Base-by-base conservation (phyloP, 2,888 invertebrate species). In the Tiphia femorata region DNA sequence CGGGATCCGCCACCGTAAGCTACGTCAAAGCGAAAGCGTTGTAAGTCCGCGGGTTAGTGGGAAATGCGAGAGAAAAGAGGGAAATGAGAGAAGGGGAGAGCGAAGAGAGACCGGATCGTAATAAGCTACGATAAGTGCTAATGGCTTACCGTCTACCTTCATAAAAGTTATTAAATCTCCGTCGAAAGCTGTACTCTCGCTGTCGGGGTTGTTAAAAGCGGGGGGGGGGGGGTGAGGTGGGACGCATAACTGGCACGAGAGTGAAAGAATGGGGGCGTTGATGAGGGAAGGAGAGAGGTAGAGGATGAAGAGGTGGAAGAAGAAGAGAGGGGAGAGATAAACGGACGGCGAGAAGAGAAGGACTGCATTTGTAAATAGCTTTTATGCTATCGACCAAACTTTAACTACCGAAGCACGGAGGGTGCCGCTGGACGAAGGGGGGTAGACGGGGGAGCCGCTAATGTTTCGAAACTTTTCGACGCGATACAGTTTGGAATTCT, bases 81-180 rank as follows among this genome's bases (percentile, higher is more conserved):
- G n/a, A n/a, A 30, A 51, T 20, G 21, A 43, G 49, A 20, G 40
- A 25, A 8, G 8, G 25, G 25, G 25, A 25, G n/a, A 6, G 25
- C 5, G 8, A 25, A 25, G 25, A 8, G 25, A 8, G 6, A 25
- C 25, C 8, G 21, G 10, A 10, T n/a, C 19, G 19, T 23, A 8
- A 41, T 23, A 48, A 55, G 42, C 30, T 33, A 40, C 27, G 49
- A 55, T 51, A 42, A 60, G 51, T 41, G 25, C 33, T 59, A 50
- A 56, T 50, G 51, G 44, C 29, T 49, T 44, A 58, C 53, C 27
- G 42, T 35, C 46, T 25, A 10, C 46, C 43, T 49, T 47, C 50
- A 33, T 58, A 58, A 58, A 61, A 61, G 53, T 61, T 61, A 61
- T 58, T 58, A 61, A 58, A 61, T 46, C 47, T 35, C 49, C 43